A percentile compares a stretch with the other conserved stretches of the same genome.
Evolutionary conservation across 2,888 invertebrate genomes (phyloP).

Genomic region (Isoperla grammatica): DNA sequence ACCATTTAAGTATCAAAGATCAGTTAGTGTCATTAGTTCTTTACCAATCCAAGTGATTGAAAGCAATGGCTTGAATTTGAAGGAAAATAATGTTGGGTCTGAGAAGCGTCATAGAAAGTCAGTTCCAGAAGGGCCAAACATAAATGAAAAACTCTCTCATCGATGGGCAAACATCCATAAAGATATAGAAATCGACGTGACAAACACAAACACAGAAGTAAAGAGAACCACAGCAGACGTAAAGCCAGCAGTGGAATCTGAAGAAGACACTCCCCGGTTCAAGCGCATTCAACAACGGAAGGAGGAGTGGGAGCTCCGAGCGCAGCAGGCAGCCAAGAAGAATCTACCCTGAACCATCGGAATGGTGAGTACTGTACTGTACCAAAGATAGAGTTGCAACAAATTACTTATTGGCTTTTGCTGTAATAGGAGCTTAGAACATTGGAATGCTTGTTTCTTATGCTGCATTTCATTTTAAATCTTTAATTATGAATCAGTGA

Average conservation of each 20-base stretch:
- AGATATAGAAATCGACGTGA: conserved; percentile 24
- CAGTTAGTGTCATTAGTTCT: neutral
- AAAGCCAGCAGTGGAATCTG: neutral
- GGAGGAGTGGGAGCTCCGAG: conserved; percentile 72
- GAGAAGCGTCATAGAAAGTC: neutral
- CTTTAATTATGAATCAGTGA: conserved; percentile 17
- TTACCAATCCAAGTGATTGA: conserved; percentile 19
- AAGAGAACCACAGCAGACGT: conserved; percentile 3
- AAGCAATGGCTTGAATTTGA: conserved; percentile 25
- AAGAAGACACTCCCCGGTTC: conserved; percentile 48
- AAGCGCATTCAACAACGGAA: conserved; percentile 69
- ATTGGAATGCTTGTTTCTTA: conserved; percentile 19
- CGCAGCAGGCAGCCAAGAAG: conserved; percentile 53
- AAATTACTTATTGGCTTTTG: neutral
- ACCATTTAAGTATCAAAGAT: conserved; percentile 4
- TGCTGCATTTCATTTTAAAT: conserved; percentile 15
- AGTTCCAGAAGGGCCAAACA: neutral
- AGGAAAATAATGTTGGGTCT: conserved; percentile 35
- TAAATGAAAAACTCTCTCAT: neutral
- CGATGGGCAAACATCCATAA: conserved; percentile 28
- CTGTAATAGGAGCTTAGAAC: conserved; percentile 18
- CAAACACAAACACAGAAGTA: conserved; percentile 18
- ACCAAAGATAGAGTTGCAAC: no score
- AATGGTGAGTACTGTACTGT: conserved; percentile 1
- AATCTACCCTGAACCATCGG: conserved; percentile 20